Base-by-base conservation (phyloP, 2,888 invertebrate genomes). In the Allygus modestus region DNA sequence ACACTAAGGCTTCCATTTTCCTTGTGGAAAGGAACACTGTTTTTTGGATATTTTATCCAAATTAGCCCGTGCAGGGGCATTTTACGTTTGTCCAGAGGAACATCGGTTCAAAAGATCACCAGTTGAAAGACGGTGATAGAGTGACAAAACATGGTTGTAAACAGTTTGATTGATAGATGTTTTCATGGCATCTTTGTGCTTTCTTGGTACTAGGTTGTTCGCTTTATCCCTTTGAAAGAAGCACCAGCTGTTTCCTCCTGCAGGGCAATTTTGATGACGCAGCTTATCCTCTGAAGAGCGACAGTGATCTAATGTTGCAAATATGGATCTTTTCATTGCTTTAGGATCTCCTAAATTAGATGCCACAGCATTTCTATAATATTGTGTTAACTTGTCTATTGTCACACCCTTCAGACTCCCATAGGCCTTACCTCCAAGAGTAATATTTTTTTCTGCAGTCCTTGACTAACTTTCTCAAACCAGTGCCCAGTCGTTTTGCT, bases 31-130 rank as follows among this genome's bases (percentile, higher is more conserved):
- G 28, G 58, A 79, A 79, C n/a, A 51, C 43, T 51, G 31, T n/a
- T 81, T 58, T n/a, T 58, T 1, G 81, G 61, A 37, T 31, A 81
- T 81, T 81, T 81, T n/a, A 58, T 81, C 81, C 81, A 81, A 41
- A 81, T 81, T 12, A 58, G 33, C 33, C 58, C 33, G 46, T 81
- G 81, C 33, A 81, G 81, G 79, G 51, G 12, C 33, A 31, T 81
- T 81, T 58, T 81, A 58, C 9, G 81, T 81, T 33, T 58, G 31
- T 28, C 61, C 81, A 54, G 37, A 81, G 37, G 2, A 28, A 51
- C 51, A 79, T 46, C 51, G 12, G 46, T 31, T 79, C 15, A 79
- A 28, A 37, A 79, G 46, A 28, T 17, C 26, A 51, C 46, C 79
- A 51, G 54, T n/a, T 58, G 58, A 81, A 58, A 58, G 37, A 37